Percentiles rank a stretch among this genome's conserved stretches.
phyloP scores from a whole-genome alignment of 2,113 vertebrate species.

The Rattus rattus region DNA sequence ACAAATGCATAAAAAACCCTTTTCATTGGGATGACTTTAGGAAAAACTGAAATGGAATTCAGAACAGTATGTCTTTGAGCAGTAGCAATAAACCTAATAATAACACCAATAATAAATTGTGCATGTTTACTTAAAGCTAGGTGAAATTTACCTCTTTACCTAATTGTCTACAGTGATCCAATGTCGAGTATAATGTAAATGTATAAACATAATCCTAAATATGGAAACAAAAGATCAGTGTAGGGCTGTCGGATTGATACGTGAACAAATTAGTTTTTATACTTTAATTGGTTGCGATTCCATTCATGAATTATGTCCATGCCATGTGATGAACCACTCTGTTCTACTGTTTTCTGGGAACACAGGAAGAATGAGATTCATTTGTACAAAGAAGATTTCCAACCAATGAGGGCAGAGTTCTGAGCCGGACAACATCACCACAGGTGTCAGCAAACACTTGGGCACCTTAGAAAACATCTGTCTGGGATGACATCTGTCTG shows the following conservation, averaged over 20 bases:
- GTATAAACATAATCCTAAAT: neutral
- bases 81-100: neutral
- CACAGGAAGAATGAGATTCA: neutral
- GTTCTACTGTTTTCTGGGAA: neutral
- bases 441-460: neutral
- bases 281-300: slow-evolving; percentile 7
- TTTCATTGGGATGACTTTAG: neutral
- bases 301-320: neutral
- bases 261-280: neutral
- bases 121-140: slow-evolving; percentile 4
- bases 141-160: neutral
- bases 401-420: neutral
- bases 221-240: neutral
- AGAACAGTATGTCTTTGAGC: neutral
- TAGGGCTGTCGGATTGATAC: neutral
- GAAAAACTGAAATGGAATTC: neutral
- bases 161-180: neutral
- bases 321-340: neutral
- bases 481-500: neutral
- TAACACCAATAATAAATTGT: neutral
- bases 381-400: neutral
- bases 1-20: neutral
- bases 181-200: neutral
- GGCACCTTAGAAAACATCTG: slow-evolving; percentile 22
- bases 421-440: neutral